phyloP scores from a whole-genome alignment of 2,113 vertebrate genomes.

The Myotis lucifugus region DNA sequence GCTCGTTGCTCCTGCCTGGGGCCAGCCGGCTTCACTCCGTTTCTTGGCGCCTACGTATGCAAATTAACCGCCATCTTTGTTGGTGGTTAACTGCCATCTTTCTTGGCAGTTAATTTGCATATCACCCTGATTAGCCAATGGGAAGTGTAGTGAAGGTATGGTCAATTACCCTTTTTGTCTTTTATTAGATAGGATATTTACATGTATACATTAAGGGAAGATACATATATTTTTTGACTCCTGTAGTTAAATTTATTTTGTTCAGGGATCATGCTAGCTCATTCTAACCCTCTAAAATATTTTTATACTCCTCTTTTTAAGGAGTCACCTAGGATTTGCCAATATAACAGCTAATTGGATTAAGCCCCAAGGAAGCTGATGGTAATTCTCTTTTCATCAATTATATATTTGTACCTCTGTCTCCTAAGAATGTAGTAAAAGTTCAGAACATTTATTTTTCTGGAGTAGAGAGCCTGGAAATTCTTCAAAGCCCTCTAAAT shows the following conservation, averaged over 20 bases:
- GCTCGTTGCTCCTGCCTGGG: too few relatives aligned
- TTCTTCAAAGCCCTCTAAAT: not conserved
- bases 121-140: too few relatives aligned
- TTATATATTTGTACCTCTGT: not conserved
- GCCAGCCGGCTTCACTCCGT: too few relatives aligned
- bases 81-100: too few relatives aligned
- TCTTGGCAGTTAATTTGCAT: too few relatives aligned
- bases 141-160: too few relatives aligned
- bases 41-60: too few relatives aligned
- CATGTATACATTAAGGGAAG: not conserved
- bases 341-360: not conserved
- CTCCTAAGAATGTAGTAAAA: not conserved
- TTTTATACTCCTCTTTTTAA: not conserved
- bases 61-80: too few relatives aligned
- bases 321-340: not conserved
- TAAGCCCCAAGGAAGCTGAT: not conserved
- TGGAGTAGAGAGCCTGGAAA: not conserved
- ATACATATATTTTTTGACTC: not conserved
- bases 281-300: not conserved
- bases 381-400: not conserved
- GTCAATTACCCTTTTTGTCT: too few relatives aligned
- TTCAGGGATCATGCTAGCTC: not conserved
- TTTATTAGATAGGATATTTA: not conserved
- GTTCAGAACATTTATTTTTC: not conserved
- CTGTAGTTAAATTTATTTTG: not conserved